Evolutionary conservation across 2,888 invertebrate species (phyloP), one percentile per base, ranked within the genome.

Genomic region (Lasioglossum villosulum): DNA sequence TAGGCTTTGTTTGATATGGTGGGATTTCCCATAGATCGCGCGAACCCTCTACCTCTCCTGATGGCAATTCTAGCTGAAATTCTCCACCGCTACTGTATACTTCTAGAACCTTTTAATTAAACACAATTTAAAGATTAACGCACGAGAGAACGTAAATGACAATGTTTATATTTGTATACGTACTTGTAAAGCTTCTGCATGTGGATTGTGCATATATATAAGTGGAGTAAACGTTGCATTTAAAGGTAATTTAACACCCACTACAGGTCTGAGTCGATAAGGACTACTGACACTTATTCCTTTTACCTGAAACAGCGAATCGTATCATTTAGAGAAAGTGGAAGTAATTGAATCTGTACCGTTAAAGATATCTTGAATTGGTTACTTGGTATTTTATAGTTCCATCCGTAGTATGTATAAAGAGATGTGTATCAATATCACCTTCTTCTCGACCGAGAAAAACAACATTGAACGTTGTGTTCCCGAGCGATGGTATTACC

Each of bases 191-290:
- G 98, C 96, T 92, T 97, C 96, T 92, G 97, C 96, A 95, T 98
- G 98, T 90, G 99, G 99, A 96, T 99, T 99, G 96, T 99, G 98
- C 96, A 99, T 97, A 92, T 97, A 97, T 94, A 99, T 98, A 94
- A 98, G 96, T 84, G 99, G 98, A 93, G 98, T 97, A 94, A 98
- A 97, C 88, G 98, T 97, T 91, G 98, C 98, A 96, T 99, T 99
- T 93, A 98, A 96, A 86, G 99, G 99, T 94, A 99, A 97, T 94
- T 97, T 97, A 89, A 99, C 97, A 86, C 98, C 98, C 86, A 99
- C 97, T 94, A 99, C 97, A 80, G 99, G 99, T 95, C 98, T 97
- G 93, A 99, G 96, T 92, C 98, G 97, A 96, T 99, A 99, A 79
- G 98, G 98, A 96, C 98, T 99, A 91, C 98, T 97, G 91, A 97